phyloP scores from a whole-genome alignment of 2,113 vertebrate genomes.

The Bucco capensis region DNA sequence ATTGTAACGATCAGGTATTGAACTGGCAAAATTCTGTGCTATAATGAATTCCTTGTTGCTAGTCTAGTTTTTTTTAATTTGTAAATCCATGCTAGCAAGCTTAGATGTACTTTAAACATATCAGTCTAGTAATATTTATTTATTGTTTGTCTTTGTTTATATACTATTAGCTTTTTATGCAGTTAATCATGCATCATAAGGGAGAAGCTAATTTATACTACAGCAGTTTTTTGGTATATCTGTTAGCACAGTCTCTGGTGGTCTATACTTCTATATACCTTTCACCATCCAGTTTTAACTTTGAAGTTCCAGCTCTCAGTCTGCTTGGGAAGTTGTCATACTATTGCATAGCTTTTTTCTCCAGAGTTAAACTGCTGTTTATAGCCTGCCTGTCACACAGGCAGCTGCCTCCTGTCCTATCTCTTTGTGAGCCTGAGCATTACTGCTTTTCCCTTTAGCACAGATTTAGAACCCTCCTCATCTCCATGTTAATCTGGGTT shows the following conservation, averaged over 20 bases:
- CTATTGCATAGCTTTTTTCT: neutral
- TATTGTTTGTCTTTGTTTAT: neutral
- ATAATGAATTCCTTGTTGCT: neutral
- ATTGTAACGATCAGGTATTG: neutral
- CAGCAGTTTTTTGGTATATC: neutral
- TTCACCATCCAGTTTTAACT: neutral
- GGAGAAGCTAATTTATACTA: neutral
- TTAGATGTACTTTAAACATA: conserved; percentile 16
- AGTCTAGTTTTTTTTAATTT: conserved; percentile 43
- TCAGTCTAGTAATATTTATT: neutral
- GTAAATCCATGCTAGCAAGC: neutral
- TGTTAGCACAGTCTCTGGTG: neutral
- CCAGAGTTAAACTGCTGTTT: neutral
- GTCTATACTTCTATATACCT: neutral
- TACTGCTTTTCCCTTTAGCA: neutral
- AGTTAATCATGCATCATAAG: conserved; percentile 21
- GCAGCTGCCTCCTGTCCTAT: neutral
- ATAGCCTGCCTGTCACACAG: neutral
- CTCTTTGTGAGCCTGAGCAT: neutral
- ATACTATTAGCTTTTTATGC: neutral
- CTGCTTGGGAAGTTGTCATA: neutral
- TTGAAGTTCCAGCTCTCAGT: neutral
- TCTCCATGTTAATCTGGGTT: neutral
- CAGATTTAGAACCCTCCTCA: neutral
- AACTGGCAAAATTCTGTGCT: neutral